Base-by-base conservation (phyloP, 1,140 invertebrate genomes). In the Apolygus lucorum region DNA sequence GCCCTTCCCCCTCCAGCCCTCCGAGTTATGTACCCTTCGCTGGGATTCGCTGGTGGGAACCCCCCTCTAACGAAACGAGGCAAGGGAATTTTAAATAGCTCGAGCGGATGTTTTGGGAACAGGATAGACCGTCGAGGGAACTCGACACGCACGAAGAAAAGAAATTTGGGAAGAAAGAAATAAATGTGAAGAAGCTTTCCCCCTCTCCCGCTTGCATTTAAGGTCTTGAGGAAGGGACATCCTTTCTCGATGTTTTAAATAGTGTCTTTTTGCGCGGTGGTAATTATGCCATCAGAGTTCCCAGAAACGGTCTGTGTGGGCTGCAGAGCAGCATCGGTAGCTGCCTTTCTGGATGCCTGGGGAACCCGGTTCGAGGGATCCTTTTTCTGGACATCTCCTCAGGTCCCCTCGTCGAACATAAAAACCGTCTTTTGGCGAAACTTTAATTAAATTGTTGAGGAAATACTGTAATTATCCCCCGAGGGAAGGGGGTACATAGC, bases 271-370 rank as follows among this genome's bases (percentile, higher is more conserved):
- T 66, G 64, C 64, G 27, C 64, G 64, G 64, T 42, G 64, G 64
- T 66, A 66, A 66, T 66, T 66, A 66, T 66, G 64, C 64, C 64
- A 66, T 66, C 64, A 66, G 64, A 24, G 26, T 66, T 66, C 64
- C 28, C 27, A 42, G 64, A 66, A 66, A 13, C 64, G 64, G 64
- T 26, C 64, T 66, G 64, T 66, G 64, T 66, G 64, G 64, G 27
- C 64, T 22, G 11, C 34, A 4, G 13, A 11, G 22, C 54, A 59
- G 54, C 4, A 42, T 4, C 34, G 34, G 34, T 4, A 42, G 17
- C 34, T 42, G 34, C 34, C n/a, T 42, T 17, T 42, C 4, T 42
- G 34, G 17, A 42, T 42, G 17, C 34, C 17, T 42, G 17, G 4
- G 34, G 34, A 17, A 17, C 17, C 34, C 34, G 34, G 34, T 42